Base-by-base conservation (phyloP, 2,113 vertebrate genomes). In the Bubalus kerabau region DNA sequence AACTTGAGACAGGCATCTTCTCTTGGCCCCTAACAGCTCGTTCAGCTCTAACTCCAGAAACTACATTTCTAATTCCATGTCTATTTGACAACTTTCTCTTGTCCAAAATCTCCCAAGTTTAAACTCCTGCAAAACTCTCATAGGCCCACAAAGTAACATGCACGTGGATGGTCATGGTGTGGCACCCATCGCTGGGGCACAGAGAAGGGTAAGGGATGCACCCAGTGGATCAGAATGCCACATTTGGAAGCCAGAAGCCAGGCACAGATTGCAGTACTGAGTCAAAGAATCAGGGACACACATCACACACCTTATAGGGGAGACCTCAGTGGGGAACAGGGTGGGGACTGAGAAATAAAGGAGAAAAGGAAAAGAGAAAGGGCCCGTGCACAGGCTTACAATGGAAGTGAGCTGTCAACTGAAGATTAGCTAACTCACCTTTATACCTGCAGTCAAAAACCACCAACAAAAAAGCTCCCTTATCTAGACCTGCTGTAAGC, bases 191-290 rank as follows among this genome's bases (percentile, higher is more conserved):
- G 0, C 7, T 5, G 13, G 19, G 83, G 17, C 8, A 10, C 0
- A 32, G 28, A n/a, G n/a, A 32, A 71, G 50, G 1, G 6, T 6
- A 11, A 52, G 0, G 0, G 5, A 24, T 2, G 10, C 10, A 2
- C 12, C 24, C 3, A 7, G 5, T n/a, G 11, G 28, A 16, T n/a
- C 4, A 24, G 43, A 71, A 82, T 2, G 21, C 62, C 74, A n/a
- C 14, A 48, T 10, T 40, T 0, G 0, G 57, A 9, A 46, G 28
- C 19, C 1, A 6, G 8, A 48, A 92, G 2, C 7, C 60, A 74
- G 46, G 67, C 67, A 48, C 0, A 28, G 48, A 48, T 0, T 5
- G 0, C 23, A 15, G 40, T 12, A 11, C 50, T 7, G 0, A 60
- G 52, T 60, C 71, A 7, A 5, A 81, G 81, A 2, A 26, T 11